Conservation (phyloP, 2,888 invertebrate species). For the Onchidella celtica region DNA sequence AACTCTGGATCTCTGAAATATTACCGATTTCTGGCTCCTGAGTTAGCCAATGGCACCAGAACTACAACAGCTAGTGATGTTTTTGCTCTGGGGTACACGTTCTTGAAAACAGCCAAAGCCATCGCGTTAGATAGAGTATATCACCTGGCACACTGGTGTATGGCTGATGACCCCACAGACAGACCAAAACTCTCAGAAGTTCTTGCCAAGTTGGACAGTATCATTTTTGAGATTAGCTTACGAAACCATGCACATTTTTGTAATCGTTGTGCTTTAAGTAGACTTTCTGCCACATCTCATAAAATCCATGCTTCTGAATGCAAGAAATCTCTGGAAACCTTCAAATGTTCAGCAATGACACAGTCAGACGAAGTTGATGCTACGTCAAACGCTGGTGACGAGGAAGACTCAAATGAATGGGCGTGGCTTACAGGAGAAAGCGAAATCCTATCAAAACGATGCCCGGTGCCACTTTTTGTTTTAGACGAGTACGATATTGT, state of each 20-base stretch:
- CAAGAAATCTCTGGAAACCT: too few species aligned
- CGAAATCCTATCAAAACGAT: neutral
- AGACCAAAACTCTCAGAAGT: slow-evolving; percentile 18
- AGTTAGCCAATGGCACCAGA: neutral
- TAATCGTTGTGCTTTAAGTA: too few species aligned
- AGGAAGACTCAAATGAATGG: neutral
- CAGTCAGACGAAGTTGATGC: too few species aligned
- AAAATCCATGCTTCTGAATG: too few species aligned
- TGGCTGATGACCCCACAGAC: neutral
- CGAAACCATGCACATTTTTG: too few species aligned
- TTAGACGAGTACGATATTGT: slow-evolving; percentile 24
- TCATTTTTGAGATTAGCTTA: slow-evolving; percentile 2
- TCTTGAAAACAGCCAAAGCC: slow-evolving; percentile 10
- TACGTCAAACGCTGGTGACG: too few species aligned
- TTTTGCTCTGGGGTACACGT: slow-evolving; percentile 42
- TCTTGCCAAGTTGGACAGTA: slow-evolving; percentile 23
- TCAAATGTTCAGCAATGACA: too few species aligned
- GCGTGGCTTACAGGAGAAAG: neutral
- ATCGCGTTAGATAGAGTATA: neutral
- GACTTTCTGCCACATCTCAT: too few species aligned
- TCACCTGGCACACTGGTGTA: slow-evolving; percentile 31
- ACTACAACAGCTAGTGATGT: slow-evolving; percentile 37
- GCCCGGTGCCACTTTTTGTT: neutral
- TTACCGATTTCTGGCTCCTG: slow-evolving; percentile 45
- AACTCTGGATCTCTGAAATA: neutral